Conservation (phyloP, 2,888 invertebrate genomes). For the Synergus gifuensis region DNA sequence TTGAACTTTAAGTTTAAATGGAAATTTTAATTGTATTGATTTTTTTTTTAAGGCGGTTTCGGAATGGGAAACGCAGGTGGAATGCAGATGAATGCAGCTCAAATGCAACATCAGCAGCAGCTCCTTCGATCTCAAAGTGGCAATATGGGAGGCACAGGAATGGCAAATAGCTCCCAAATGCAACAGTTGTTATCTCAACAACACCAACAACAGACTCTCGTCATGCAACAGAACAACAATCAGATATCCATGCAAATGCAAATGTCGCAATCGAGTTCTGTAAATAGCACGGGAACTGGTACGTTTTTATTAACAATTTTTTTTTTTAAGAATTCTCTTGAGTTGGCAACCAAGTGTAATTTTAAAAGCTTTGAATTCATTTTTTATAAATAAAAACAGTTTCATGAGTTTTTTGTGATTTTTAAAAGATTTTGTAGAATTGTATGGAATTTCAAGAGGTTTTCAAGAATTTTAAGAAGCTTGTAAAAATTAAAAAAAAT, state of each 20-base stretch:
- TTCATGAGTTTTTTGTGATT: too few species aligned
- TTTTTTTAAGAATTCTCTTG: too few species aligned
- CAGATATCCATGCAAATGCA: constrained; percentile 80
- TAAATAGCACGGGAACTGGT: constrained; percentile 76
- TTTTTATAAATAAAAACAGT: too few species aligned
- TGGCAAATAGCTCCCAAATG: constrained; percentile 76
- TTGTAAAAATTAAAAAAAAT: too few species aligned
- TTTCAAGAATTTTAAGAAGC: too few species aligned
- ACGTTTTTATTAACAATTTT: constrained; percentile 47
- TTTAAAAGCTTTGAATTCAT: too few species aligned
- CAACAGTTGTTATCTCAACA: constrained; percentile 79
- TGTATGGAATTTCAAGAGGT: too few species aligned
- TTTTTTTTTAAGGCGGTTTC: constrained; percentile 69
- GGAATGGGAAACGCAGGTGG: constrained; percentile 74
- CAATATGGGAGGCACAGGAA: constrained; percentile 73
- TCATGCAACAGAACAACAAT: constrained; percentile 78
- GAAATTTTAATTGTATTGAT: background rate
- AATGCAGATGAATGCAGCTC: constrained; percentile 79
- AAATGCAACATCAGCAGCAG: constrained; percentile 79
- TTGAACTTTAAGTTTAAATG: too few species aligned
- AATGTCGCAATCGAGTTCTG: constrained; percentile 77
- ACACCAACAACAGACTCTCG: constrained; percentile 79
- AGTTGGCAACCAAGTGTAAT: too few species aligned
- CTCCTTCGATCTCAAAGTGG: constrained; percentile 76
- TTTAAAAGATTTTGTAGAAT: too few species aligned